Conservation (phyloP, 2,888 invertebrate species). For the Dicranocentrus wangi region DNA sequence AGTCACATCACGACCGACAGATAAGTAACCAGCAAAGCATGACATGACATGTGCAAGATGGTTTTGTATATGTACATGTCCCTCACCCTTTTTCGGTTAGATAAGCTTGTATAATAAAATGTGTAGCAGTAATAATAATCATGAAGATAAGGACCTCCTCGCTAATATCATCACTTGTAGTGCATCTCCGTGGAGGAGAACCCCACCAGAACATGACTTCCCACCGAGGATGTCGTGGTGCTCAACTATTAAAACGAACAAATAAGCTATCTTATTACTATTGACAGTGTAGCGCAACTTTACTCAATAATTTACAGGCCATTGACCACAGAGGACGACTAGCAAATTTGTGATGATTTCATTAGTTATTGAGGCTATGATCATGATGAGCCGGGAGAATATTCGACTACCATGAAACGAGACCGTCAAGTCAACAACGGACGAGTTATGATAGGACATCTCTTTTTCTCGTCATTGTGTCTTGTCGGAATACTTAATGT, state of each 20-base stretch:
- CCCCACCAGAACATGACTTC: too few relatives aligned
- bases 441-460: background rate
- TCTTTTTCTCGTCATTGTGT: constrained; percentile 29
- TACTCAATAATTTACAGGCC: constrained; percentile 62
- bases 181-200: too few relatives aligned
- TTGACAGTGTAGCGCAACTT: constrained; percentile 54
- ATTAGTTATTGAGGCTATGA: constrained; percentile 51
- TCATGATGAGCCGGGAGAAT: background rate
- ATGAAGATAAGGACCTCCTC: constrained; percentile 43
- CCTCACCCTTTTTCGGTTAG: background rate
- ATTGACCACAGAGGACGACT: constrained; percentile 48
- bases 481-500: constrained; percentile 39
- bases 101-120: constrained; percentile 18
- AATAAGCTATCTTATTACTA: constrained; percentile 37
- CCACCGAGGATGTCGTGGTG: too few relatives aligned
- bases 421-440: constrained; percentile 16
- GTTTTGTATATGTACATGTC: constrained; percentile 1
- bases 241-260: too few relatives aligned
- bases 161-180: background rate
- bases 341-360: constrained; percentile 59
- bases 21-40: constrained; percentile 58
- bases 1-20: constrained; percentile 58
- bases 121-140: constrained; percentile 25
- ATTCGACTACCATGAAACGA: constrained; percentile 47
- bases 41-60: constrained; percentile 61